Evolutionary conservation across 2,888 invertebrate genomes (phyloP), one percentile per base, ranked within the genome.

Genomic region (Carpatolechia fugitivella): DNA sequence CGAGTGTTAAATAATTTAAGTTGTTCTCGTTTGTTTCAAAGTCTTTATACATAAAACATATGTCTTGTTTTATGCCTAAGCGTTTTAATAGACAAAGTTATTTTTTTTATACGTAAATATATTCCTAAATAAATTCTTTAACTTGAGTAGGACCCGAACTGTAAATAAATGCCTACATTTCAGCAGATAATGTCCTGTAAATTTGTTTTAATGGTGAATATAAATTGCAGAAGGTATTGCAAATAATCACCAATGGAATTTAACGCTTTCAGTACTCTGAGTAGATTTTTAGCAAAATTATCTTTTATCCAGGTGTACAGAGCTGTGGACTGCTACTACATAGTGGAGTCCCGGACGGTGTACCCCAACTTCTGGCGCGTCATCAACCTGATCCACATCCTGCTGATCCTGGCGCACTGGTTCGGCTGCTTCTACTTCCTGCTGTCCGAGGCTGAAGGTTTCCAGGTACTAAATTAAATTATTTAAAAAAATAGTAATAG

Each of bases 401-500:
- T 98, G 63, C 93, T 98, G 69, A 96, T 98, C 74, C 92, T 98
- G 70, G 98, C 98, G 51, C 98, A 98, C 81, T 98, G 98, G 98
- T 98, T 98, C 81, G 98, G 98, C 55, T 98, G 98, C 85, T 98
- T 98, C 91, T 98, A 98, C 91, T 98, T 96, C 89, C 90, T 98
- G 73, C 92, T 98, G 55, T 98, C 98, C 5, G 97, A 98, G 78
- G 95, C 95, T 56, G 97, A 97, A 81, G 95, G 94, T 16, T 97
- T 97, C 81, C 93, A 94, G 92, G 94, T 94, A 58, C 60, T 3
- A 24, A 24, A 6, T 24, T 24, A 4, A 24, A 24, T 3, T 6
- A 24, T 24, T 24, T 24, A 24, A 24, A 24, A 24, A 24, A 6
- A 24, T 3, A 24, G 24, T 3, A 24, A 24, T 24, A 24, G 11